A percentile compares a stretch with the other conserved stretches of the same genome.
phyloP scores from a whole-genome alignment of 2,888 invertebrate genomes.

The Ceraclea dissimilis region DNA sequence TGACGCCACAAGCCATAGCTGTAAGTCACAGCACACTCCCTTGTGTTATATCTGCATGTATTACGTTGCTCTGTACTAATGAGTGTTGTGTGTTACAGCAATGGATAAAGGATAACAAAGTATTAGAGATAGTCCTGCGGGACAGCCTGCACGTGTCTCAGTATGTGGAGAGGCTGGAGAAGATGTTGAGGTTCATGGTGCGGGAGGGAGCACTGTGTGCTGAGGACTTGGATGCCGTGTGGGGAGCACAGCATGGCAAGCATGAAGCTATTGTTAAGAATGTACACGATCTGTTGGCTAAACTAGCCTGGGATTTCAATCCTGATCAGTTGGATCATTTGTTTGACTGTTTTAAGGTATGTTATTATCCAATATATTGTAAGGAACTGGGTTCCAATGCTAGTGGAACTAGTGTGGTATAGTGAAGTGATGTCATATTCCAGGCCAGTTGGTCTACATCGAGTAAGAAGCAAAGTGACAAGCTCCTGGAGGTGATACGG shows the following conservation, averaged over 20 bases:
- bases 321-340: constrained; percentile 95
- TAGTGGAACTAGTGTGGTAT: no score
- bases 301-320: constrained; percentile 96
- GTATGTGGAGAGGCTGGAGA: constrained; percentile 96
- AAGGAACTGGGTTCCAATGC: no score
- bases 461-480: constrained; percentile 91
- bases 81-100: constrained; percentile 45
- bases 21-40: constrained; percentile 47
- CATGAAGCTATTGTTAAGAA: constrained; percentile 98
- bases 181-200: constrained; percentile 94
- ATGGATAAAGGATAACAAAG: constrained; percentile 95
- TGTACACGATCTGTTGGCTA: constrained; percentile 91
- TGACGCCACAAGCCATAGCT: constrained; percentile 90
- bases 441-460: constrained; percentile 91
- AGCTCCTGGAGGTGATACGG: constrained; percentile 87
- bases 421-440: no score
- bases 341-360: constrained; percentile 92
- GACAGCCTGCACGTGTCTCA: constrained; percentile 96
- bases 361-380: no score
- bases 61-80: neutral
- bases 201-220: constrained; percentile 85
- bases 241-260: constrained; percentile 96
- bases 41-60: no score
- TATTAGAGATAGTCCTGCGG: constrained; percentile 87
- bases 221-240: constrained; percentile 89